Evolutionary conservation across 2,113 vertebrate species (phyloP), one percentile per base, ranked within the genome.

Genomic region (Panthera uncia): DNA sequence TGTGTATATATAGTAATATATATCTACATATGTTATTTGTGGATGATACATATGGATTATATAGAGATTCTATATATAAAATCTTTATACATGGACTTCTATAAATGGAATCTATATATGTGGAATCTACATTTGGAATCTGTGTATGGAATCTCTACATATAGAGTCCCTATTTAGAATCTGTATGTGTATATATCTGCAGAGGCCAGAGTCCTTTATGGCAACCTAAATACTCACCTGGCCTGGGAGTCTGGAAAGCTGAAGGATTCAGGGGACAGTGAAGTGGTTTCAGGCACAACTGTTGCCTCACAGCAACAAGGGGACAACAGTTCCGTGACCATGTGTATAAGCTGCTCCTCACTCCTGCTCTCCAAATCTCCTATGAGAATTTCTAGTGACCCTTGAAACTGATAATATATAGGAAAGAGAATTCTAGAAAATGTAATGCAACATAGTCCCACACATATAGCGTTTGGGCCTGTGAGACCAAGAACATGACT

Each of bases 221-320:
- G 83, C 12, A n/a, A 45, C 63, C 31, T 65, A 33, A 83, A 65
- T 23, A 71, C 15, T 73, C 12, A 71, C 5, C 45, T 41, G 21
- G 4, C 1, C 9, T 18, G 65, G 19, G 27, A n/a, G 15, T 27
- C 13, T 1, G n/a, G 48, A 66, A 89, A 33, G 25, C 41, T 36
- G 23, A 81, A 79, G 36, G 13, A 68, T 45, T 41, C 21, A 23
- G 9, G 8, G 29, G 31, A 55, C n/a, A 13, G 29, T 21, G 12
- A 31, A 76, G 3, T 29, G 74, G 48, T 15, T 41, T 1, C 2
- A 69, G 29, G 3, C 6, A 2, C 11, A 68, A 21, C 2, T 1
- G 0, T 8, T 41, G 14, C 18, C 25, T 91, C 31, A 14, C 3
- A 0, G 3, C 33, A 25, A 0, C 2, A 25, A 1, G 2, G 16